Evolutionary conservation across 1,140 invertebrate genomes (phyloP), one percentile per base, ranked within the genome.

Genomic region (Metaphire vulgaris): DNA sequence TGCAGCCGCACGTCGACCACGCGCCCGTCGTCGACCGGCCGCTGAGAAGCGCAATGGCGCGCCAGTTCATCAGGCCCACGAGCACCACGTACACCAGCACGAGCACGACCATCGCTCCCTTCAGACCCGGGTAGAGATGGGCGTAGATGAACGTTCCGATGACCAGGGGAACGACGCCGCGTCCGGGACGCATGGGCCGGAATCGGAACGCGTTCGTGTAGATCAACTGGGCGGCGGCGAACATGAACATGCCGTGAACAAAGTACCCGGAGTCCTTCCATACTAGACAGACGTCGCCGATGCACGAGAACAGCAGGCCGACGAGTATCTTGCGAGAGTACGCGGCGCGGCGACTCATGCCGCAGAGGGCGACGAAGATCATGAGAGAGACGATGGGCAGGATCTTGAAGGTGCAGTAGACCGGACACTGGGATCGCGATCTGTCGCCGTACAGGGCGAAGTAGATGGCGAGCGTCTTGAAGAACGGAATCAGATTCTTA

Each of bases 121-220:
- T 69, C 26, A 84, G 65, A n/a, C 73, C 79, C 26, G 80, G 69
- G 65, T 81, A 80, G n/a, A 86, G 72, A 74, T 80, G 79, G n/a
- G 74, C 79, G 76, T 82, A 85, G 21, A 82, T 80, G 16, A 80
- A 2, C 67, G 69, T 64, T 28, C 81, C 82, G 21, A 85, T 2
- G 21, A 74, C 56, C 2, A 74, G 71, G 76, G 83, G 82, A 32
- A 87, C 81, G 16, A 87, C 78, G 2, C 89, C 90, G 16, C 91
- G 85, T 26, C 86, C 83, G 69, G 88, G 86, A 80, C 92, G 92
- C 0, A 92, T 83, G 0, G 92, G 92, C 73, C 88, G 85, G 84
- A 92, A 92, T 72, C 93, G 92, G 87, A 95, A 95, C 14, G 93
- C 93, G 72, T 86, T 86, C 21, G 92, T 90, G 85, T 96, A 96